These are phyloP conservation scores for Cettia cetti DNA, from an alignment of 2,113 vertebrate genomes.

Conservation along the genomic window DNA sequence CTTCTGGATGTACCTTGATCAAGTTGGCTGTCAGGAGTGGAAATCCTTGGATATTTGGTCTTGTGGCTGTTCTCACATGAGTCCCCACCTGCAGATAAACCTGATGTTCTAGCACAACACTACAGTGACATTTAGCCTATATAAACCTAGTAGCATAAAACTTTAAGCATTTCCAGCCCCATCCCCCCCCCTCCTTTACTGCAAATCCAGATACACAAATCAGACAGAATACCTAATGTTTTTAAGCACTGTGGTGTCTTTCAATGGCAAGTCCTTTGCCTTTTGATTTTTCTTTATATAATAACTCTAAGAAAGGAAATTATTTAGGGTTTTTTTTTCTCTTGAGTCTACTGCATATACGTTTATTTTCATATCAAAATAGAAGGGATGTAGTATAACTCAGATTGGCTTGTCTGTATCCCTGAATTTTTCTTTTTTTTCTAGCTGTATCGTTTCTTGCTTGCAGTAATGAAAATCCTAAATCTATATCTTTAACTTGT, in stretches of 20 bases:
- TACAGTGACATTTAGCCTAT: not conserved
- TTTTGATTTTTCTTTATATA: not conserved
- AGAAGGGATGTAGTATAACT: not conserved
- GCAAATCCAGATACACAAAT: not conserved
- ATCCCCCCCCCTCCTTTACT: fast-evolving
- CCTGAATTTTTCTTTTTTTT: not conserved
- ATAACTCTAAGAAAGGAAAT: not conserved
- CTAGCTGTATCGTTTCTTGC: not conserved
- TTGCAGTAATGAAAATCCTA: not conserved
- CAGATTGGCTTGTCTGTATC: not conserved
- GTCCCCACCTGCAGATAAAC: not conserved
- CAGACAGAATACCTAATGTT: not conserved
- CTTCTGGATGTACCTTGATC: not conserved
- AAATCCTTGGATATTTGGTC: not conserved
- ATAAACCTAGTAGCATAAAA: not conserved
- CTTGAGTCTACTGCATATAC: not conserved
- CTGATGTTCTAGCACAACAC: not conserved
- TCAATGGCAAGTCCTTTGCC: not conserved
- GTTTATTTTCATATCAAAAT: not conserved
- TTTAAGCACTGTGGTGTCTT: not conserved
- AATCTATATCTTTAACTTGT: not conserved
- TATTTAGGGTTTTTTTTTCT: not conserved
- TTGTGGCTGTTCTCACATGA: not conserved
- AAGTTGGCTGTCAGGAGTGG: not conserved
- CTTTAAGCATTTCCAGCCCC: not conserved